Evolutionary conservation across 2,888 invertebrate genomes (phyloP), one percentile per base, ranked within the genome.

Genomic region (Pristionchus maxplancki): DNA sequence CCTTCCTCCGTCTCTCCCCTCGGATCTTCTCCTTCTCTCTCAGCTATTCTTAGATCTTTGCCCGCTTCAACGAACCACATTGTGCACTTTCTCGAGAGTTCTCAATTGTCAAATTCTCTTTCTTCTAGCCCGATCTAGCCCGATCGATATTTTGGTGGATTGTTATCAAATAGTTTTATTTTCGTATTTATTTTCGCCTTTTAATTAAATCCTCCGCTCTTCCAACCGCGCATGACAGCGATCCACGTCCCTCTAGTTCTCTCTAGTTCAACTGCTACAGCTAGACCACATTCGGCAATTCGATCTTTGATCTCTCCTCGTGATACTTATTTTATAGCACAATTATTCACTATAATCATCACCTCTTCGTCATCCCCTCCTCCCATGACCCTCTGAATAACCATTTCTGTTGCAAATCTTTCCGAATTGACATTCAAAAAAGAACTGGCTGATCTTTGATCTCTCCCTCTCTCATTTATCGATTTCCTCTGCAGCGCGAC

Each of bases 11-110:
- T 53, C 86, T 87, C 67, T 40, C 31, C 67, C 40, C 34, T 3
- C 71, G 20, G 17, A 34, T 24, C 64, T 31, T 44, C 67, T 28
- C 31, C 13, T 31, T n/a, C 48, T 31, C 20, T 40, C 44, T 1
- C 71, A 62, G 62, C 71, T 71, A 71, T 71, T 71, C 67, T 71
- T 87, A 87, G 67, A 48, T 53, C 71, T 44, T 40, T 48, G 31
- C 86, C 58, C 58, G 24, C 20, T 82, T 20, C 40, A 82, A 1
- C 53, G 82, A 17, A 24, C 83, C 48, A 31, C 31, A 34, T 28
- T 44, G n/a, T 64, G 40, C 62, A 62, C 50, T 64, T 64, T 85
- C 64, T 24, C 6, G 24, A 15, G 50, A 17, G n/a, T n/a, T n/a
- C n/a, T n/a, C n/a, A n/a, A n/a, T n/a, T n/a, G n/a, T n/a, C n/a